These are phyloP conservation scores for Pteronura brasiliensis DNA, from an alignment of 2,113 vertebrate species.

Conservation along the genomic window DNA sequence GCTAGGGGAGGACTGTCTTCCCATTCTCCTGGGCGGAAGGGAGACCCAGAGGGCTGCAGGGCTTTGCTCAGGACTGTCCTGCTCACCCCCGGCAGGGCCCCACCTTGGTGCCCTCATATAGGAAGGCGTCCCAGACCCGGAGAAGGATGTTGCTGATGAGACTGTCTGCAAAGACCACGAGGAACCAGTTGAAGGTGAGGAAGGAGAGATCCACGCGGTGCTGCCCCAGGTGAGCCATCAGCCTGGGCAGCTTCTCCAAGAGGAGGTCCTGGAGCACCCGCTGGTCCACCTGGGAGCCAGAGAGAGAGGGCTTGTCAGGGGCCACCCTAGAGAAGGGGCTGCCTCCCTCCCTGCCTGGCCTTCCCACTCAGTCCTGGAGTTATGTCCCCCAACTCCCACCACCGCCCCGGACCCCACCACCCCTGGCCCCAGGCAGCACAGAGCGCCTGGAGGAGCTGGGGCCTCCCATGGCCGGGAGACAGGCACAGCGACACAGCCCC, in stretches of 20 bases:
- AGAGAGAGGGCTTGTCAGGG: neutral
- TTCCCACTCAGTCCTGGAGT: neutral
- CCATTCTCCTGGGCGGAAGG: neutral
- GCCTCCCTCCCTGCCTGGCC: neutral
- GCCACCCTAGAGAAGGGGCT: neutral
- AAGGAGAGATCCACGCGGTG: constrained; percentile 90
- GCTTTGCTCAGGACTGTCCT: too few species aligned
- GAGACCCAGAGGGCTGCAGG: neutral
- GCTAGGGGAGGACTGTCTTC: neutral
- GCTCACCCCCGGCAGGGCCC: neutral
- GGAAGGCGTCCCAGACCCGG: constrained; percentile 94
- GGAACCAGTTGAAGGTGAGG: constrained; percentile 96
- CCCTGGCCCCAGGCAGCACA: neutral
- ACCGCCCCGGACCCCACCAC: neutral
- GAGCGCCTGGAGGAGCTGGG: neutral
- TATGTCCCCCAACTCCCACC: too few species aligned
- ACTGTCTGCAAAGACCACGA: constrained; percentile 94
- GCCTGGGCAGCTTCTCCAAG: constrained; percentile 91
- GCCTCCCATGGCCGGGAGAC: neutral
- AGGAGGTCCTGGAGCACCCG: constrained; percentile 95
- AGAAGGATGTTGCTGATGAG: constrained; percentile 93
- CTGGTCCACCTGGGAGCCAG: constrained; percentile 90
- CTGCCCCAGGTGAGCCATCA: constrained; percentile 90
- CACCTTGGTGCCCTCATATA: constrained; percentile 97
- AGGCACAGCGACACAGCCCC: rapidly evolving